Percentiles rank a stretch among this genome's conserved stretches.
These are phyloP conservation scores for Anseranas semipalmata DNA, from an alignment of 2,113 vertebrate genomes.

Conservation along the genomic window DNA sequence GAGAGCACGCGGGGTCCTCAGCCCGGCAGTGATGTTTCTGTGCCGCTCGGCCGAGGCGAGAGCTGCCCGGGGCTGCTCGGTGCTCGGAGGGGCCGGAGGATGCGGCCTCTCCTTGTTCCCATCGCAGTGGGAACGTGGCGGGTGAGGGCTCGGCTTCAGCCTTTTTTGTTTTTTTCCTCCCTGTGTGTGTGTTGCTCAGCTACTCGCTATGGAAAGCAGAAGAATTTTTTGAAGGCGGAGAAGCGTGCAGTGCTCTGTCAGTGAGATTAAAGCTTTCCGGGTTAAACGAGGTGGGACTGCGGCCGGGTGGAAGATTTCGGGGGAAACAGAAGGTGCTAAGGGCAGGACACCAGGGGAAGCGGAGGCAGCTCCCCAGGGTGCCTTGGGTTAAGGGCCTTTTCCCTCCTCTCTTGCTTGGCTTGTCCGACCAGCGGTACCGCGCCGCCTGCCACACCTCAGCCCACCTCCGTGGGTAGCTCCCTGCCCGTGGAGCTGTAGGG, in stretches of 20 bases:
- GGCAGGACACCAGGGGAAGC: not conserved
- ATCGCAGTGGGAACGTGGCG: not conserved
- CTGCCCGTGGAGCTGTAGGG: fast-evolving
- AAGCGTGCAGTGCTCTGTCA: not conserved
- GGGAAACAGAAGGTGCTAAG: not conserved
- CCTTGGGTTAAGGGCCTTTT: too few species aligned
- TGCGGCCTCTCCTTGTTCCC: not conserved
- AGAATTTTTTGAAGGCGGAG: not conserved
- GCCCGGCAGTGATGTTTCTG: too few species aligned
- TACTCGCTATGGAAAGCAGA: fast-evolving
- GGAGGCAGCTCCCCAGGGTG: not conserved
- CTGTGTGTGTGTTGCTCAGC: not conserved
- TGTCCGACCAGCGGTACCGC: not conserved
- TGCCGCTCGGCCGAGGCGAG: too few species aligned
- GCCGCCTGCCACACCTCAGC: not conserved
- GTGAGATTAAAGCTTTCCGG: not conserved
- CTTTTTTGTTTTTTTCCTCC: not conserved
- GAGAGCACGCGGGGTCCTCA: too few species aligned
- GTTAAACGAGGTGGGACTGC: not conserved
- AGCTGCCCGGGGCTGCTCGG: too few species aligned
- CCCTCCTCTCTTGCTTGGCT: not conserved
- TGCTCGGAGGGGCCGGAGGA: not conserved
- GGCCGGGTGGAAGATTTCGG: not conserved
- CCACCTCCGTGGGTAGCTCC: fast-evolving
- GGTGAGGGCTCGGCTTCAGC: not conserved